phyloP scores from a whole-genome alignment of 2,888 invertebrate genomes.

The Sesia bembeciformis region DNA sequence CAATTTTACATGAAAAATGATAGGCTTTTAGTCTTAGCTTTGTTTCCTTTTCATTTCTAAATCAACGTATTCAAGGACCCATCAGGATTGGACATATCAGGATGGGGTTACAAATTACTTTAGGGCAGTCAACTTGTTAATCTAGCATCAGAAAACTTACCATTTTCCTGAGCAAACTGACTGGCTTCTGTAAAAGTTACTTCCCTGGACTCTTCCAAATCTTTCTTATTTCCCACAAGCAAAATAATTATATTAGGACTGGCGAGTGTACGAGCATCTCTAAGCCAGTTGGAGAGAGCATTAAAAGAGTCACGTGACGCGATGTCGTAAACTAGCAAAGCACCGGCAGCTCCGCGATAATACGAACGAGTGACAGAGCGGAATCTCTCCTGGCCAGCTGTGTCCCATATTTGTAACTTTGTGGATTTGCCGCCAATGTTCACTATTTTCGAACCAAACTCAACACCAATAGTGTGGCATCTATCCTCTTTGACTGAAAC shows the following conservation, averaged over 20 bases:
- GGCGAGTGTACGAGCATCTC: slow-evolving; percentile 86
- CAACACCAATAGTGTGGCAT: slow-evolving; percentile 89
- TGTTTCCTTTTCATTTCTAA: too few species aligned
- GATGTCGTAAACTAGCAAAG: slow-evolving; percentile 91
- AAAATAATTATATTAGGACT: slow-evolving; percentile 88
- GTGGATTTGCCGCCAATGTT: slow-evolving; percentile 88
- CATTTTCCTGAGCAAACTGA: slow-evolving; percentile 89
- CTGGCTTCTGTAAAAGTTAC: slow-evolving; percentile 88
- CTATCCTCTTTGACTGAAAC: slow-evolving; percentile 85
- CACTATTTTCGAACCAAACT: slow-evolving; percentile 90
- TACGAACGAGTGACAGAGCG: slow-evolving; percentile 92
- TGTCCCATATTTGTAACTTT: slow-evolving; percentile 89
- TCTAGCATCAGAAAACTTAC: slow-evolving; percentile 41
- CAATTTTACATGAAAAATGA: too few species aligned
- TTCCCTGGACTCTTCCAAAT: slow-evolving; percentile 85
- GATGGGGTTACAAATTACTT: too few species aligned
- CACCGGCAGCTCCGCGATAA: slow-evolving; percentile 93
- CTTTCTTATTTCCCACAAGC: slow-evolving; percentile 88
- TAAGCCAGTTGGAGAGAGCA: slow-evolving; percentile 89
- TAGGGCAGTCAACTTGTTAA: too few species aligned
- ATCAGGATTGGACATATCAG: too few species aligned
- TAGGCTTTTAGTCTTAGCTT: too few species aligned
- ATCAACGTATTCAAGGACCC: too few species aligned
- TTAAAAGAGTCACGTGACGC: slow-evolving; percentile 95
- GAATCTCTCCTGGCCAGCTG: slow-evolving; percentile 98